Evolutionary conservation across 2,797 vertebrate species (phyloP).

Genomic region (Phoxinus dragarum): DNA sequence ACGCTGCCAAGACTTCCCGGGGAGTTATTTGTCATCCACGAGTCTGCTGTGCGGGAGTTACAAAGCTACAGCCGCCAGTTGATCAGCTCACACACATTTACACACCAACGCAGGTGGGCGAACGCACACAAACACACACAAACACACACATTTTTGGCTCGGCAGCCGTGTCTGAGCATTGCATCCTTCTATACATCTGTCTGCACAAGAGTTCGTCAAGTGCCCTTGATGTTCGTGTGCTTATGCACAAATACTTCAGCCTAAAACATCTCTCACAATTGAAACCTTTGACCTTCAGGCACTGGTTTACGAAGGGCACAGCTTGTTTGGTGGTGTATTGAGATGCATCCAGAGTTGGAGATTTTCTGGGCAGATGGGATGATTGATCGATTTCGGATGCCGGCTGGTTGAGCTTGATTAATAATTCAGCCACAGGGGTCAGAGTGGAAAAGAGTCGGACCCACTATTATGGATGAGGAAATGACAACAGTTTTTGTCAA

Average conservation of each 20-base stretch:
- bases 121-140: slow-evolving; percentile 3
- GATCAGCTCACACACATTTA: slow-evolving; percentile 53
- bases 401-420: slow-evolving; percentile 27
- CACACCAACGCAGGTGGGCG: neutral
- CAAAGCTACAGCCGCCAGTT: slow-evolving; percentile 60
- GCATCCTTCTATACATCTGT: slow-evolving; percentile 17
- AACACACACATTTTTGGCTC: neutral
- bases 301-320: neutral
- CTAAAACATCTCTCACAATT: slow-evolving; percentile 6
- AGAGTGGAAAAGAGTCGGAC: slow-evolving; percentile 11
- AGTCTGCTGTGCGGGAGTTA: slow-evolving; percentile 59
- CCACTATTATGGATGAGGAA: slow-evolving; percentile 2
- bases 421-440: slow-evolving; percentile 34
- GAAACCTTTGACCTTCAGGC: slow-evolving; percentile 22
- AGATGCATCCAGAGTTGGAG: slow-evolving; percentile 26
- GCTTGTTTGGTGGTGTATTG: neutral
- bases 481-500: neutral
- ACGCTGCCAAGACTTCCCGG: slow-evolving; percentile 63
- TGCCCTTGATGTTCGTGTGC: neutral
- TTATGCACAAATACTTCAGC: neutral
- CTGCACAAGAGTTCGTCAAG: neutral
- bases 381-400: slow-evolving; percentile 44
- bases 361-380: slow-evolving; percentile 35
- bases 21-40: slow-evolving; percentile 64
- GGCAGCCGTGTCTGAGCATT: slow-evolving; percentile 7